phyloP scores from a whole-genome alignment of 2,797 vertebrate species.

The Gephyroberyx darwinii region DNA sequence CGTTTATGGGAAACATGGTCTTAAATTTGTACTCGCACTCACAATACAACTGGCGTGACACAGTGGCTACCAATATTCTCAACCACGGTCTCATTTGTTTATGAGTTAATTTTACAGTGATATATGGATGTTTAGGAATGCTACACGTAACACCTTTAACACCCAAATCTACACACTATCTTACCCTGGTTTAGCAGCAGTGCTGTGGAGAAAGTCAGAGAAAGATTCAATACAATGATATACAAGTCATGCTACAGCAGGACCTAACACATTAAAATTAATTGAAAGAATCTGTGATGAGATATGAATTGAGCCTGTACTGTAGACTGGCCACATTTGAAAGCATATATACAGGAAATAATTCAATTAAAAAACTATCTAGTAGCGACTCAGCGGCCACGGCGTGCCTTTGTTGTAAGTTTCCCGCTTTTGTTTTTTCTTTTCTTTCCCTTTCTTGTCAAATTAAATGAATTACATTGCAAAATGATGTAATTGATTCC shows the following conservation, averaged over 20 bases:
- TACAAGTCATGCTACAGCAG: background rate
- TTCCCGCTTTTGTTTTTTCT: too few relatives aligned
- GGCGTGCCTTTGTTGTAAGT: background rate
- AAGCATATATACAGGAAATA: background rate
- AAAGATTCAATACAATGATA: conserved; percentile 29
- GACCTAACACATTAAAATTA: background rate
- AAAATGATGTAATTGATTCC: conserved; percentile 23
- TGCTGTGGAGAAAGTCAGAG: conserved; percentile 71
- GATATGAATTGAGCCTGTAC: too few relatives aligned
- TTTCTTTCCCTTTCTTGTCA: conserved; percentile 1
- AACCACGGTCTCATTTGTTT: too few relatives aligned
- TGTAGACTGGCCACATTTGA: too few relatives aligned
- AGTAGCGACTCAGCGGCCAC: background rate
- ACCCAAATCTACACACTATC: conserved; percentile 36
- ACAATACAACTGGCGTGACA: too few relatives aligned
- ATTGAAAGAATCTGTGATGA: background rate
- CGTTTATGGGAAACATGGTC: too few relatives aligned
- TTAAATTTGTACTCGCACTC: too few relatives aligned
- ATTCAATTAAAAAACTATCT: background rate
- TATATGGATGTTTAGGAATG: conserved; percentile 5
- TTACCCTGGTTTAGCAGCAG: conserved; percentile 84
- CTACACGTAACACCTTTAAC: conserved; percentile 46
- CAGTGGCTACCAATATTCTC: too few relatives aligned
- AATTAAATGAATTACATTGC: conserved; percentile 21
- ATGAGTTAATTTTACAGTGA: too few relatives aligned